phyloP scores from a whole-genome alignment of 2,797 vertebrate species.

The Columba guinea region DNA sequence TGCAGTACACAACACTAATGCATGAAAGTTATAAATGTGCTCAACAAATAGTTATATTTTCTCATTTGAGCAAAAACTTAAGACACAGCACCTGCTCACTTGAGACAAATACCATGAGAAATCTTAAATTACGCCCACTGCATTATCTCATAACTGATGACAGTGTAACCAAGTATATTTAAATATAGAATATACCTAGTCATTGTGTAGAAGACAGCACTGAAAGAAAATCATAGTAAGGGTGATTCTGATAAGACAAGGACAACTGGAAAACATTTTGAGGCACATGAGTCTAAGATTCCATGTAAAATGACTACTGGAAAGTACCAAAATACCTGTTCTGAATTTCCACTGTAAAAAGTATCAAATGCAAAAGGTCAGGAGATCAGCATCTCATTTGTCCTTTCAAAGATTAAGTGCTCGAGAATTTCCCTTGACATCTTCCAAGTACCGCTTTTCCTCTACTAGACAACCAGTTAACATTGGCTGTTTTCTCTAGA shows the following conservation, averaged over 20 bases:
- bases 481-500: not conserved
- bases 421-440: not conserved
- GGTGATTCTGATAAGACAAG: not conserved
- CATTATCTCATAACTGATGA: not conserved
- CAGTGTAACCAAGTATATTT: not conserved
- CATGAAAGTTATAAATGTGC: not conserved
- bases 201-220: not conserved
- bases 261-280: not conserved
- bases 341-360: not conserved
- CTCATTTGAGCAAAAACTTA: not conserved
- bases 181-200: not conserved
- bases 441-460: not conserved
- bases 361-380: not conserved
- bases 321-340: not conserved
- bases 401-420: not conserved
- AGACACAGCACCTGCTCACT: not conserved
- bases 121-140: not conserved
- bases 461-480: not conserved
- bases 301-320: not conserved
- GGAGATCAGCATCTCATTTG: not conserved
- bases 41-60: not conserved
- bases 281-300: not conserved
- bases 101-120: not conserved
- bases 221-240: not conserved
- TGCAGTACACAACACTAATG: not conserved